Conservation (phyloP, 1,140 invertebrate species). For the Alviniconcha marisindica region DNA sequence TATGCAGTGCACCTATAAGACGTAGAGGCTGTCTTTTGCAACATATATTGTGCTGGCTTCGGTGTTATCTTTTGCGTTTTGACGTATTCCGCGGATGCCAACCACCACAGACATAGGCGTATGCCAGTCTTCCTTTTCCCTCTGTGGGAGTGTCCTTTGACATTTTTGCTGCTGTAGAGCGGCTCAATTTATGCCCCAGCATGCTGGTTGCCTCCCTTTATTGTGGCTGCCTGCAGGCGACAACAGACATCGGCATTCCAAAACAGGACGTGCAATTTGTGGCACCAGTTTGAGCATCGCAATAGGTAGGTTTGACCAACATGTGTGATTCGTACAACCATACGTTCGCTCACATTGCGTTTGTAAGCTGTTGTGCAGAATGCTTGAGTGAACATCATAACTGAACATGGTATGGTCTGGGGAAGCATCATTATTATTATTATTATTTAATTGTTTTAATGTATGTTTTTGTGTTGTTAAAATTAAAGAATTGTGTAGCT, state of each 20-base stretch:
- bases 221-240: not conserved
- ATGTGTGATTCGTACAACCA: not conserved
- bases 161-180: not conserved
- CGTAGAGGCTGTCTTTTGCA: not conserved
- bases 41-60: too few species aligned
- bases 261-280: not conserved
- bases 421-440: too few species aligned
- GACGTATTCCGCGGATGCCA: not conserved
- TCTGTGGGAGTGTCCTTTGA: constrained; percentile 13
- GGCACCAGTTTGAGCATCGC: not conserved
- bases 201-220: not conserved
- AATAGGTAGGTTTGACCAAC: not conserved
- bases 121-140: not conserved
- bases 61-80: too few species aligned
- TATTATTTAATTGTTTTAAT: too few species aligned
- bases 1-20: not conserved
- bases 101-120: not conserved
- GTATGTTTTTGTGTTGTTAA: too few species aligned
- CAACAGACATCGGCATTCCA: not conserved
- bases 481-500: too few species aligned
- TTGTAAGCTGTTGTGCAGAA: not conserved
- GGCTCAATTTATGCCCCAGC: constrained; percentile 16
- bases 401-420: not conserved
- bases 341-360: not conserved
- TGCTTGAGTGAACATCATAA: not conserved